Evolutionary conservation across 2,888 invertebrate species (phyloP).

Genomic region (Lithophane semibrunnea): DNA sequence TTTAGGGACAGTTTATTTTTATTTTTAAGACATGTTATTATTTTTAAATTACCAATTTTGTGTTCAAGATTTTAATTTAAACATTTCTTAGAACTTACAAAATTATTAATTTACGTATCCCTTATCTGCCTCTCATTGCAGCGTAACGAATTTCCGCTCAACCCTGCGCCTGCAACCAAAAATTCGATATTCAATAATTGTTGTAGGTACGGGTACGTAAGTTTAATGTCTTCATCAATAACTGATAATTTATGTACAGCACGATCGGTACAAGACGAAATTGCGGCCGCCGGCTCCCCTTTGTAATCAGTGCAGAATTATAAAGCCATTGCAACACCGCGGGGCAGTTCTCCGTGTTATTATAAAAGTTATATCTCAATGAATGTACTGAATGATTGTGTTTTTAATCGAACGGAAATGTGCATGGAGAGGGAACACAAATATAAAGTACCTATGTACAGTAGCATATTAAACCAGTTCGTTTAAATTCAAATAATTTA

Average conservation of each 20-base stretch:
- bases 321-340: slow-evolving; percentile 88
- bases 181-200: slow-evolving; percentile 80
- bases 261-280: slow-evolving; percentile 90
- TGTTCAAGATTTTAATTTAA: neutral
- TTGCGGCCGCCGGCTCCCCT: slow-evolving; percentile 92
- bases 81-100: neutral
- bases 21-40: neutral
- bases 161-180: slow-evolving; percentile 69
- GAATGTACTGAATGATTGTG: slow-evolving; percentile 68
- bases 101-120: slow-evolving; percentile 8
- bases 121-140: slow-evolving; percentile 23
- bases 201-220: slow-evolving; percentile 79
- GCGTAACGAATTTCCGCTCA: slow-evolving; percentile 37
- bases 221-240: slow-evolving; percentile 91
- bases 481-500: no score
- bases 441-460: slow-evolving; percentile 28
- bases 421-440: slow-evolving; percentile 21
- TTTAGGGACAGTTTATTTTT: neutral
- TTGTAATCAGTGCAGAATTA: slow-evolving; percentile 90
- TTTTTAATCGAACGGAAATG: slow-evolving; percentile 64
- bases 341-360: slow-evolving; percentile 80
- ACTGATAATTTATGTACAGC: slow-evolving; percentile 90
- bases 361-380: slow-evolving; percentile 84
- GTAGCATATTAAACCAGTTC: slow-evolving; percentile 26
- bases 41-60: no score